Base-by-base conservation (phyloP, 2,113 vertebrate species). In the Thunnus maccoyii region DNA sequence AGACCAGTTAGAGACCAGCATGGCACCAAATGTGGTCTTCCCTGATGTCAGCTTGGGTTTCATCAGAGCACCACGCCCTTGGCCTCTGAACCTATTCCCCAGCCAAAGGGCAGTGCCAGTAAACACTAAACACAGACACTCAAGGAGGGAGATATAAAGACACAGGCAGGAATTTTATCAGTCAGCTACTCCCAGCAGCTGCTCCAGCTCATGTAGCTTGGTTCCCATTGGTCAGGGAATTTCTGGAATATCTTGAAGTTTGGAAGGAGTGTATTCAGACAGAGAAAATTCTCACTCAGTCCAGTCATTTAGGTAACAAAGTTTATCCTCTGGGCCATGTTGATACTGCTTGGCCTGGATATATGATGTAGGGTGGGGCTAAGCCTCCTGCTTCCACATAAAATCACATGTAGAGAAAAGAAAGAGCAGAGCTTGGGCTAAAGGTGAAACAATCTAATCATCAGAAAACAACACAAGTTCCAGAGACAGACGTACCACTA, bases 91-190 rank as follows among this genome's bases (percentile, higher is more conserved):
- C 78, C 64, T 62, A 74, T 61, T 81, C 63, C 73, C 70, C 75
- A 68, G 82, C 14, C 57, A 62, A 25, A 51, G 74, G 82, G 86
- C 69, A 70, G 78, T 14, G 25, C 57, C 55, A n/a, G 22, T 75
- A 66, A 63, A 72, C 46, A 51, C 64, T 50, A 58, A 25, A 47
- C 70, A 82, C 58, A 47, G 14, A 71, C n/a, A 56, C 71, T 30
- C 18, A 44, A 14, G 47, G 50, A 46, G 18, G 55, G 50, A 73
- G 81, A 76, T 58, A 54, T 14, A 71, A 44, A 57, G 16, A 72
- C 50, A 70, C 36, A 62, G 1, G 2, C 55, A 69, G 82, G 75
- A 82, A 82, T 88, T 61, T 82, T 88, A 85, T 88, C 86, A 57
- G 75, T 30, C 44, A 17, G 75, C 78, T 68, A 17, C 82, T 79